Base-by-base conservation (phyloP, 2,888 invertebrate species). In the Sarcophaga caerulescens region DNA sequence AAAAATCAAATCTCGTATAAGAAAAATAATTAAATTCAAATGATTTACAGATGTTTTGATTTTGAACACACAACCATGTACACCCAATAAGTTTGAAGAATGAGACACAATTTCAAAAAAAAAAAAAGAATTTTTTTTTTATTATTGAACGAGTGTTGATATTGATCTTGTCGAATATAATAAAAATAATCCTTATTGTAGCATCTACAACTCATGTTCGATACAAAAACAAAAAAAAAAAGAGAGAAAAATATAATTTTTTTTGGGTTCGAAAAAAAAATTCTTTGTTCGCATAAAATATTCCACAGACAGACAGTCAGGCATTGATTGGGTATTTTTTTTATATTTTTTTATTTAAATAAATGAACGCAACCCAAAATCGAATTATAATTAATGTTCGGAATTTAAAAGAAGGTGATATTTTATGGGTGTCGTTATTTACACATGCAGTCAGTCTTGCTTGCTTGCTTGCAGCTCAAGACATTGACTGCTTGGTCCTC, bases 41-140 rank as follows among this genome's bases (percentile, higher is more conserved):
- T 87, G 87, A 88, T 88, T 87, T 85, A 87, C 86, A 87, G 87
- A 87, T 87, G 85, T 84, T 84, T 81, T 85, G 71, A 84, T 71
- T 45, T 52, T 2, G 21, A 25, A 44, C 68, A 59, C 21, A 44
- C 63, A 63, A 35, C 35, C 8, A 44, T 57, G 44, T 17, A 17
- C n/a, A 19, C 68, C 35, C 45, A 44, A 4, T 2, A 47, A 2
- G 8, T 3, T 10, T 35, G 8, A 52, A 52, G 52, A 17, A 52
- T 52, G 52, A 52, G 17, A 52, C 2, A 52, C 8, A 35, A 35
- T 35, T 35, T 35, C 0, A 2, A 44, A 8, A 44, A 69, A 11
- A 69, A 19, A 19, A 19, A 35, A n/a, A n/a, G n/a, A n/a, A 12
- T 23, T 69, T 25, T 63, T 74, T 23, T 25, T 21, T 60, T 47